These are phyloP conservation scores for Zosterops hypoxanthus DNA, from an alignment of 2,113 vertebrate species.

Conservation along the genomic window DNA sequence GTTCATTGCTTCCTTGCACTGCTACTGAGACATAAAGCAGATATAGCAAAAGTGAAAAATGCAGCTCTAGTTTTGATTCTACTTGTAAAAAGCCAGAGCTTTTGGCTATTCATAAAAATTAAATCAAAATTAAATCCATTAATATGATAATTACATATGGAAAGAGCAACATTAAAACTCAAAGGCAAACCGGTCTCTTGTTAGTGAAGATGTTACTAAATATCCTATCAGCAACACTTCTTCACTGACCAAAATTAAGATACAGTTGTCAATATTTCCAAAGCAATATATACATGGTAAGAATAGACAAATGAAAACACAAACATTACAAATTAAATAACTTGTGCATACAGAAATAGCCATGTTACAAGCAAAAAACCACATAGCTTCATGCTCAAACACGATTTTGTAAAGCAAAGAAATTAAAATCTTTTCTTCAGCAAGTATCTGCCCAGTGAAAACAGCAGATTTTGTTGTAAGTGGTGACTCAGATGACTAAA, in stretches of 20 bases:
- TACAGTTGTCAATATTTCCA: background rate
- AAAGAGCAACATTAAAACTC: background rate
- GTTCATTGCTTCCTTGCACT: background rate
- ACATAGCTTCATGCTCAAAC: background rate
- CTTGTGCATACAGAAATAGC: background rate
- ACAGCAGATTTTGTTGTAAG: background rate
- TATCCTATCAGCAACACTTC: background rate
- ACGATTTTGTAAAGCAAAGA: background rate
- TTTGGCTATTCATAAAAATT: slow-evolving; percentile 11
- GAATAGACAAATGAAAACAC: background rate
- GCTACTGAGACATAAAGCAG: background rate
- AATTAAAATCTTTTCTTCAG: background rate
- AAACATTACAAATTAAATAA: background rate
- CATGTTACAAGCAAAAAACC: background rate
- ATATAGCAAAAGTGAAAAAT: background rate
- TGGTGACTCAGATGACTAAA: background rate
- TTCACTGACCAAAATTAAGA: background rate
- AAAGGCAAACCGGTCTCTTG: background rate
- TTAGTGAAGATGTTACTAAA: background rate
- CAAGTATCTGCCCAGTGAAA: background rate
- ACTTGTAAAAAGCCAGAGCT: background rate
- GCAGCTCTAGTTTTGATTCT: background rate
- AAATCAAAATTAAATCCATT: slow-evolving; percentile 13
- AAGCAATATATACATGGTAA: background rate
- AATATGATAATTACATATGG: background rate